Conservation (phyloP, 2,888 invertebrate genomes). For the Orchesella flavescens region DNA sequence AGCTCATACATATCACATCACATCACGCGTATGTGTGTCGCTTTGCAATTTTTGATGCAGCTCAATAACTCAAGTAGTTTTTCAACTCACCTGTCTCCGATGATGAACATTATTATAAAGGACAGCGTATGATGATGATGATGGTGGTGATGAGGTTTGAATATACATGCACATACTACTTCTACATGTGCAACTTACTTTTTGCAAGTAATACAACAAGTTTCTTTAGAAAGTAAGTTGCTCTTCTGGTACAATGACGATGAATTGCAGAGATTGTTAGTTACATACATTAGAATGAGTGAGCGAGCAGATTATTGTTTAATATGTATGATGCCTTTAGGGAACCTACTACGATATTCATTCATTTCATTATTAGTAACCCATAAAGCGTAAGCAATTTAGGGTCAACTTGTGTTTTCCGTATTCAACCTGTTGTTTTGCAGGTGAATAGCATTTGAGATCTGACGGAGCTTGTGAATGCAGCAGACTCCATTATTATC, state of each 20-base stretch:
- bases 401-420: slow-evolving; percentile 48
- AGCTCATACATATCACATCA: neutral
- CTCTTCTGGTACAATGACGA: slow-evolving; percentile 54
- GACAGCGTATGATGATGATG: neutral
- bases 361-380: slow-evolving; percentile 36
- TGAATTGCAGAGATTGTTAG: neutral
- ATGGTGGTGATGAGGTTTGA: neutral
- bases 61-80: slow-evolving; percentile 23
- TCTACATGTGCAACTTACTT: neutral
- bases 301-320: slow-evolving; percentile 38
- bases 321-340: slow-evolving; percentile 61
- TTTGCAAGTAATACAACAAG: slow-evolving; percentile 37
- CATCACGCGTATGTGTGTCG: slow-evolving; percentile 46
- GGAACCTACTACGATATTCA: slow-evolving; percentile 44
- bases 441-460: slow-evolving; percentile 28
- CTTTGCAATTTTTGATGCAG: slow-evolving; percentile 28
- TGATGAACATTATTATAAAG: neutral
- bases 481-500: neutral
- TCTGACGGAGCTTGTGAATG: neutral
- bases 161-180: neutral
- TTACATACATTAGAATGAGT: slow-evolving; percentile 8
- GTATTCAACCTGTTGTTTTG: slow-evolving; percentile 36
- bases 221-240: slow-evolving; percentile 64
- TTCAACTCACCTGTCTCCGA: slow-evolving; percentile 22
- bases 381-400: slow-evolving; percentile 47